phyloP scores from a whole-genome alignment of 2,113 vertebrate genomes.

The Orthonyx spaldingii region DNA sequence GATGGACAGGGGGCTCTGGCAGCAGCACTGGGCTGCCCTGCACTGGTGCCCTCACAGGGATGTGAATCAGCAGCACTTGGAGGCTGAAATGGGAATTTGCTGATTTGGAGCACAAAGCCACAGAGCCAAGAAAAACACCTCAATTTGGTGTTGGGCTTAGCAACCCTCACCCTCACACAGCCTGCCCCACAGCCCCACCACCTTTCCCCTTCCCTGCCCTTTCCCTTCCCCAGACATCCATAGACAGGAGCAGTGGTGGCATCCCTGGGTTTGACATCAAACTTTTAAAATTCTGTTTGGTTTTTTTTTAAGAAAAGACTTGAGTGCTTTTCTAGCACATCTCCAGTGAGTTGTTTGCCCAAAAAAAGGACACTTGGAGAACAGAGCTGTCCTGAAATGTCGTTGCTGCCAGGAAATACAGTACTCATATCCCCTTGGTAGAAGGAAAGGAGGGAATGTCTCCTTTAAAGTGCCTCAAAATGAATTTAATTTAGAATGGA shows the following conservation, averaged over 20 bases:
- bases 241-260: background rate
- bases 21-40: background rate
- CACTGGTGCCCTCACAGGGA: background rate
- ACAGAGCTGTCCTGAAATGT: background rate
- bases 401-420: fast-evolving
- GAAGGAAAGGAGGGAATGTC: background rate
- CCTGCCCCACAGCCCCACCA: background rate
- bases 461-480: background rate
- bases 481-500: slow-evolving; percentile 44
- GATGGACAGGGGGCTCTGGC: background rate
- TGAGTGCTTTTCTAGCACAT: background rate
- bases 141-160: fast-evolving
- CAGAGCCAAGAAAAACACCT: background rate
- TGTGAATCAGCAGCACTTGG: fast-evolving
- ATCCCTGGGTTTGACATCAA: background rate
- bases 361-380: background rate
- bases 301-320: background rate
- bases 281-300: fast-evolving
- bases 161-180: background rate
- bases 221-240: background rate
- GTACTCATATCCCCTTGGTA: background rate
- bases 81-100: background rate
- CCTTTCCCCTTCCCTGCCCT: background rate
- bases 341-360: background rate
- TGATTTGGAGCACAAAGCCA: background rate